A percentile compares a stretch with the other conserved stretches of the same genome.
Evolutionary conservation across 2,888 invertebrate species (phyloP).

Genomic region (Pemphredon lugubris): DNA sequence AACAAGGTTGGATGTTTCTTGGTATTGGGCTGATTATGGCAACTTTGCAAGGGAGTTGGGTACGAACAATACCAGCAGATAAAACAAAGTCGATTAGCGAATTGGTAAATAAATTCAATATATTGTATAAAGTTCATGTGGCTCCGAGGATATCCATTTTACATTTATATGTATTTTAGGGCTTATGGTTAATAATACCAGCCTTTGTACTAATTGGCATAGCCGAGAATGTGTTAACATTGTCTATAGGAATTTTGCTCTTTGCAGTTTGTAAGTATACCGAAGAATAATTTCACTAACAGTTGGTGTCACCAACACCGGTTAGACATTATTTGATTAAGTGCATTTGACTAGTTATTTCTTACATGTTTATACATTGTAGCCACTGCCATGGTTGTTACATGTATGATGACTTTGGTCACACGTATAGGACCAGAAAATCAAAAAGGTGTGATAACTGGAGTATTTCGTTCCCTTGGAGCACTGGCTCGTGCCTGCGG

Average conservation of each 20-base stretch:
- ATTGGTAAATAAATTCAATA: conserved; percentile 78
- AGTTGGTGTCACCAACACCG: too few relatives aligned
- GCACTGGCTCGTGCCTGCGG: conserved; percentile 96
- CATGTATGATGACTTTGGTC: conserved; percentile 96
- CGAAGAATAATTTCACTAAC: too few relatives aligned
- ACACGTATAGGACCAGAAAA: conserved; percentile 90
- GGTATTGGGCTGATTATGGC: conserved; percentile 97
- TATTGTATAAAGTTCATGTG: background rate
- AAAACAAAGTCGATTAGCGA: conserved; percentile 88
- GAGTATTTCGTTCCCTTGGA: conserved; percentile 96
- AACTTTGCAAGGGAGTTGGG: conserved; percentile 93
- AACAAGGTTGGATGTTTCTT: conserved; percentile 99
- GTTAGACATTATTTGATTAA: too few relatives aligned
- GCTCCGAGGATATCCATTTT: background rate
- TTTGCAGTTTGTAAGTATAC: conserved; percentile 93
- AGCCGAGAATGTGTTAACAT: conserved; percentile 83
- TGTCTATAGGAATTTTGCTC: conserved; percentile 92
- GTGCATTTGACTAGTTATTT: too few relatives aligned
- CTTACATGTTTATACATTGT: too few relatives aligned
- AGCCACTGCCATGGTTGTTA: conserved; percentile 96
- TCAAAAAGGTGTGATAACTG: conserved; percentile 96
- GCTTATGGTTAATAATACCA: conserved; percentile 92
- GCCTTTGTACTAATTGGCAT: conserved; percentile 93
- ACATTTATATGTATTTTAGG: conserved; percentile 78
- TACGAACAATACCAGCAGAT: conserved; percentile 89